Conservation (phyloP, 2,797 vertebrate genomes). For the Onychomys leucogaster region DNA sequence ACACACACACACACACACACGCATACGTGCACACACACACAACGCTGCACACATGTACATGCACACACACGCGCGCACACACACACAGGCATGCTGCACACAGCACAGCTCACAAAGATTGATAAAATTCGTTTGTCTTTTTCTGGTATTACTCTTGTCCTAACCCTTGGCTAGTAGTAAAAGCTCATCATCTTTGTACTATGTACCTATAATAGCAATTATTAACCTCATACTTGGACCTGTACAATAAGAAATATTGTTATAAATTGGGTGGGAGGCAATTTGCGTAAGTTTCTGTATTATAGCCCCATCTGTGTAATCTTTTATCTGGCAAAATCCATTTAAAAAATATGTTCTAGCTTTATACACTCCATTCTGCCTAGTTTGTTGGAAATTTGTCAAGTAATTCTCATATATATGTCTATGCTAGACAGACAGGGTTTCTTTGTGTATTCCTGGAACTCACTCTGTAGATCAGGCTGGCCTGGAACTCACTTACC, state of each 20-base stretch:
- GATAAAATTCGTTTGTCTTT: conserved; percentile 3
- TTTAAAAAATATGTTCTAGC: conserved; percentile 12
- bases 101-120: not conserved
- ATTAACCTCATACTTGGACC: not conserved
- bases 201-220: not conserved
- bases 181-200: not conserved
- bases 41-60: too few species aligned
- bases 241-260: not conserved
- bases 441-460: not conserved
- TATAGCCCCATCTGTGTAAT: not conserved
- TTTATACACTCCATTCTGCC: not conserved
- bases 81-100: too few species aligned
- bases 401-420: not conserved
- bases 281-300: not conserved
- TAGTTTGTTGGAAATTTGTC: not conserved
- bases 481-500: not conserved
- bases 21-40: too few species aligned
- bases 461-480: not conserved
- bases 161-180: not conserved
- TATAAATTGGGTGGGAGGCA: not conserved
- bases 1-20: not conserved
- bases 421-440: not conserved
- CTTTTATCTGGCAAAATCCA: not conserved
- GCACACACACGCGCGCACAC: too few species aligned
- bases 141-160: not conserved